Evolutionary conservation across 1,140 invertebrate genomes (phyloP), one percentile per base, ranked within the genome.

Genomic region (Arctopsyche grandis): DNA sequence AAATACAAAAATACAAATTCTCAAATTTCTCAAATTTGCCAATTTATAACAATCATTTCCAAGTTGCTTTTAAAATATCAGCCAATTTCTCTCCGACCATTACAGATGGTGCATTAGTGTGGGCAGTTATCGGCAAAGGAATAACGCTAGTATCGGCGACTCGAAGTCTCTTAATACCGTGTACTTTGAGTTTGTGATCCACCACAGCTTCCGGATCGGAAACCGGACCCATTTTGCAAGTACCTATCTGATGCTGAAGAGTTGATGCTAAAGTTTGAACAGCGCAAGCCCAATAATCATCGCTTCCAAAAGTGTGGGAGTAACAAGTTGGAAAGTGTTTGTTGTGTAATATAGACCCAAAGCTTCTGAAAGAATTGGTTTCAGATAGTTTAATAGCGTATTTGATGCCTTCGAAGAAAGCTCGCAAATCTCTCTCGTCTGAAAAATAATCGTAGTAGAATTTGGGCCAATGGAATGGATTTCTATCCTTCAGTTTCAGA

Each of bases 51-150:
- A n/a, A n/a, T n/a, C n/a, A n/a, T n/a, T 90, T 78, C 91, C 91
- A 92, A 70, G 87, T 85, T 75, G 88, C 84, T 83, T 92, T 93
- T 44, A 97, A 94, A 84, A 97, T 89, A 85, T 96, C 93, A 0
- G 95, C 92, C 0, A 90, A 94, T 84, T 95, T 96, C 85, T 98
- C 96, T 0, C 91, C 96, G 60, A 98, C 93, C 96, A 98, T 97
- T 56, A 91, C 90, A 1, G 93, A 91, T 0, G 91, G 91, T 0
- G 93, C 93, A 79, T 93, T 94, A 0, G 93, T 91, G 83, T 96
- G 94, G 0, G 92, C 93, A 4, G 89, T 89, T 12, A 93, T 88
- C n/a, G 94, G 89, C 1, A 85, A 86, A 0, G 95, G 95, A 86
- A 96, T 94, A 0, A 96, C 87, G 56, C 94, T 94, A 46, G 91